Evolutionary conservation across 2,888 invertebrate species (phyloP).

Genomic region (Pyrrhosoma nymphula): DNA sequence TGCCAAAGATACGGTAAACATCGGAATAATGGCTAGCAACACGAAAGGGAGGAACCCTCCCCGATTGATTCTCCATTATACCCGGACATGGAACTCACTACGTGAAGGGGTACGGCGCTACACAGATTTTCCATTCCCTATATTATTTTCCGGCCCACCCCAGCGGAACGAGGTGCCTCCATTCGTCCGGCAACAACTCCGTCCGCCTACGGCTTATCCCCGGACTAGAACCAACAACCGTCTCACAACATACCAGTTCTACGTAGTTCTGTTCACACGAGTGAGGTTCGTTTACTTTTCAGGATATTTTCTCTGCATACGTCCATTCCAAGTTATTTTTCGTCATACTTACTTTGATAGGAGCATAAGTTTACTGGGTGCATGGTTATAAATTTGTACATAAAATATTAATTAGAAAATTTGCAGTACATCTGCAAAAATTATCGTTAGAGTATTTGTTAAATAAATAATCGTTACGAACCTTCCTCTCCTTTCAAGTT

Average conservation of each 20-base stretch:
- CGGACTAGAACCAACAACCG: background rate
- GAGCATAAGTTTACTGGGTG: too few species aligned
- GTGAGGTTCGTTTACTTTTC: too few species aligned
- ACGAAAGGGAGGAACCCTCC: background rate
- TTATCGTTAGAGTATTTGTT: too few species aligned
- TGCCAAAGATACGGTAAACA: slow-evolving; percentile 37
- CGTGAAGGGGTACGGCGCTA: background rate
- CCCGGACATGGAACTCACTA: background rate
- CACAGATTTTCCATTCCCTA: background rate
- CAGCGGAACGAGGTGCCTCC: background rate
- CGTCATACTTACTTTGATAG: too few species aligned
- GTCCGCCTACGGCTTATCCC: background rate
- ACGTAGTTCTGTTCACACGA: too few species aligned
- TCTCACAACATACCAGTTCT: background rate
- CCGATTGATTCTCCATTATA: slow-evolving; percentile 31
- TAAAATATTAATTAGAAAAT: too few species aligned
- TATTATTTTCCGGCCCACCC: background rate
- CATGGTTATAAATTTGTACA: too few species aligned
- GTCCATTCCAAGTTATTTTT: too few species aligned
- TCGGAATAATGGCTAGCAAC: background rate
- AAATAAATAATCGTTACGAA: too few species aligned
- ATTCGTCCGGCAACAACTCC: background rate
- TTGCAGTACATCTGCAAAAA: too few species aligned
- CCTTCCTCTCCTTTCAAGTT: too few species aligned
- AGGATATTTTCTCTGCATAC: too few species aligned